Evolutionary conservation across 2,888 invertebrate species (phyloP), one percentile per base, ranked within the genome.

Genomic region (Limenitis camilla): DNA sequence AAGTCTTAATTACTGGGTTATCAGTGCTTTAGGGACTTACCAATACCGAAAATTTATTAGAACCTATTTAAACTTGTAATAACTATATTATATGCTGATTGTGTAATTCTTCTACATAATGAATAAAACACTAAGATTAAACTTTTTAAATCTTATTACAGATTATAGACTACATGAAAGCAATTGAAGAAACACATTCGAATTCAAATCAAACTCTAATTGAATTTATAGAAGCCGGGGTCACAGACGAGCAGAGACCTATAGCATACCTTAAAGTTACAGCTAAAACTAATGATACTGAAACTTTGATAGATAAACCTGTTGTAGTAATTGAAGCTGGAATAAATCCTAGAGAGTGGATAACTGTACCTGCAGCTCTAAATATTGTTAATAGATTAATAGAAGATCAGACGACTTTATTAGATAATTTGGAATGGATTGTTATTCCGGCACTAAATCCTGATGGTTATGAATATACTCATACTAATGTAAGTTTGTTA

Each of bases 371-470:
- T 19, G 87, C 91, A 0, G 91, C 91, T 0, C 68, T 93, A 0
- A 92, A 91, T 65, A 76, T 91, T 36, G 88, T 92, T 32, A 80
- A 90, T 50, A 89, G 90, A 69, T 64, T 93, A 44, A 72, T 91
- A 10, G 87, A 84, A 52, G 67, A 69, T 68, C 47, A 74, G 53
- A 64, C 63, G 1, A 64, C 71, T 11, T 69, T 91, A 39, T 70
- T 92, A 29, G 76, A 89, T 51, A 76, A 82, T 35, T 82, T 90
- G 40, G 91, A 93, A 62, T 93, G 92, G 91, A 88, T 89, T 58
- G 71, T 92, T n/a, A 68, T 93, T n/a, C 93, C 93, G 0, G 87
- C 90, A 27, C 63, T 91, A 29, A 94, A 94, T 72, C 93, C 93
- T 5, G 93, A 94, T 78, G 93, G 93, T 11, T 94, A 93, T 65